Conservation (phyloP, 2,113 vertebrate genomes). For the Nesogale talazaci region DNA sequence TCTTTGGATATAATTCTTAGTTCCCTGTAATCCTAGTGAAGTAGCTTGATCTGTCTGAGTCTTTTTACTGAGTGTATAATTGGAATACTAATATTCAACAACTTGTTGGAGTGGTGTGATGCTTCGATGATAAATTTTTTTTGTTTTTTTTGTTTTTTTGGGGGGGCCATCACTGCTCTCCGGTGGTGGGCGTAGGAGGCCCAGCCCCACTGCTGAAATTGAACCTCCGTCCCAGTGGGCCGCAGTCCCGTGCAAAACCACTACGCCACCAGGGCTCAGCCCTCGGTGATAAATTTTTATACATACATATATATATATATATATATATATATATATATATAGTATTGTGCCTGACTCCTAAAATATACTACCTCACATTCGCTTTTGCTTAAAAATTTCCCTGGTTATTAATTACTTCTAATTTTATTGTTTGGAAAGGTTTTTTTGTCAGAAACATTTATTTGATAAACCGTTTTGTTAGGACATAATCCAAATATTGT, state of each 20-base stretch:
- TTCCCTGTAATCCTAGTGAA: not conserved
- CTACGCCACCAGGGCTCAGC: too few species aligned
- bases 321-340: not conserved
- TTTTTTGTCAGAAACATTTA: too few species aligned
- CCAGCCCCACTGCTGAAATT: too few species aligned
- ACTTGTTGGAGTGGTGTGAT: not conserved
- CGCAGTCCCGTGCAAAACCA: too few species aligned
- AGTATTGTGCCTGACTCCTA: not conserved
- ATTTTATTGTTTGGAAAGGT: conserved; percentile 3
- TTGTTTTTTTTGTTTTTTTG: too few species aligned
- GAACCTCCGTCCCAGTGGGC: too few species aligned
- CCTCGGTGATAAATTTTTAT: too few species aligned
- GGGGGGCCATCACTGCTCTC: too few species aligned
- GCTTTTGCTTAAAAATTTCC: not conserved
- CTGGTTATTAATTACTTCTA: not conserved
- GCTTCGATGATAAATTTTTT: not conserved
- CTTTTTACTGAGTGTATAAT: not conserved
- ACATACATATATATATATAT: too few species aligned
- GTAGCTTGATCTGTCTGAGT: not conserved
- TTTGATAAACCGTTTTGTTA: too few species aligned
- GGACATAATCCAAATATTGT: too few species aligned
- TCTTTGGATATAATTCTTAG: conserved; percentile 22
- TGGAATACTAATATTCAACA: not conserved
- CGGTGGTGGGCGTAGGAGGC: too few species aligned
- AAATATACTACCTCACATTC: not conserved